Conservation (phyloP, 2,888 invertebrate genomes). For the Eledona agricola region DNA sequence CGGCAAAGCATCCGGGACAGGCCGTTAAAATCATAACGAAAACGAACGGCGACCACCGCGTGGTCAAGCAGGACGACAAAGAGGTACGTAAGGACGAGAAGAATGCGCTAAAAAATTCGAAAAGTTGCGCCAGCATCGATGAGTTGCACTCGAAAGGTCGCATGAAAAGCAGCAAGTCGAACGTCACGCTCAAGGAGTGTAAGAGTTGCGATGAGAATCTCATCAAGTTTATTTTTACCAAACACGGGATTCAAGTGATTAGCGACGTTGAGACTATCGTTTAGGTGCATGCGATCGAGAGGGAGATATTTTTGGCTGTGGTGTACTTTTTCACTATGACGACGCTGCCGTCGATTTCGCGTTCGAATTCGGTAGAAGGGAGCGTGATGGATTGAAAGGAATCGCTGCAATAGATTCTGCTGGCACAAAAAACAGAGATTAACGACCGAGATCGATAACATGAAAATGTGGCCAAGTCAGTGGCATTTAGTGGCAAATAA, state of each 20-base stretch:
- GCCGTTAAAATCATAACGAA: slow-evolving; percentile 77
- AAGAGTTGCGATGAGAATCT: slow-evolving; percentile 63
- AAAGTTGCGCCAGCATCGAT: slow-evolving; percentile 58
- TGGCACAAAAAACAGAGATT: no score
- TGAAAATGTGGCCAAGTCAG: no score
- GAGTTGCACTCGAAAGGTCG: slow-evolving; percentile 39
- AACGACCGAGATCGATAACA: no score
- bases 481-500: no score
- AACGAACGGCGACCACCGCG: slow-evolving; percentile 60
- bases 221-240: slow-evolving; percentile 77
- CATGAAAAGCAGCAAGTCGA: slow-evolving; percentile 49
- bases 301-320: slow-evolving; percentile 25
- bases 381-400: no score
- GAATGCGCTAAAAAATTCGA: slow-evolving; percentile 56
- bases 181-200: slow-evolving; percentile 64
- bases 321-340: slow-evolving; percentile 6
- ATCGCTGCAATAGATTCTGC: no score
- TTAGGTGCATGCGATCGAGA: slow-evolving; percentile 50
- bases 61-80: slow-evolving; percentile 46
- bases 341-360: no score
- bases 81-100: slow-evolving; percentile 51
- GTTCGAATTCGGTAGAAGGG: slow-evolving; percentile 1
- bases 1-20: slow-evolving; percentile 71
- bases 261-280: slow-evolving; percentile 82
- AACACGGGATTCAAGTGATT: slow-evolving; percentile 81